phyloP scores from a whole-genome alignment of 2,113 vertebrate genomes.

The Aptenodytes patagonicus region DNA sequence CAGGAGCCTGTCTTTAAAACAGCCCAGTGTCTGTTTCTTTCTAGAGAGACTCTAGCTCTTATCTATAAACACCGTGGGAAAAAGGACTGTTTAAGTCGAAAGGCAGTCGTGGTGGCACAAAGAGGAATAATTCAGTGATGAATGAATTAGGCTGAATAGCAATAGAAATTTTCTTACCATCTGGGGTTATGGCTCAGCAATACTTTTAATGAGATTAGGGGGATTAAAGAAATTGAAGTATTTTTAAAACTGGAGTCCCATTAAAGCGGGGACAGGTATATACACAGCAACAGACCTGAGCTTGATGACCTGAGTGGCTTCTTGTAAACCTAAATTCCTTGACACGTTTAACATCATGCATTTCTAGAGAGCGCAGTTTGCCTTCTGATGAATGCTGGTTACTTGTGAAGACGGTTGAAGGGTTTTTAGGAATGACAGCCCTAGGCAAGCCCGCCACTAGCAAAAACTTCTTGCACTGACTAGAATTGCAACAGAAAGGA shows the following conservation, averaged over 20 bases:
- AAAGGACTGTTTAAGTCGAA: not conserved
- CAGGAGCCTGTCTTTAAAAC: not conserved
- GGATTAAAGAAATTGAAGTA: not conserved
- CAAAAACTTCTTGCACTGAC: not conserved
- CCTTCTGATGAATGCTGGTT: not conserved
- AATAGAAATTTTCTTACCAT: not conserved
- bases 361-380: not conserved
- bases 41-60: not conserved
- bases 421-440: not conserved
- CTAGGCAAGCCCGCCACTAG: not conserved
- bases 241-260: not conserved
- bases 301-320: not conserved
- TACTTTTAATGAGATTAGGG: not conserved
- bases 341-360: not conserved
- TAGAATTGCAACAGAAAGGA: not conserved
- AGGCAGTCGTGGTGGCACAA: not conserved
- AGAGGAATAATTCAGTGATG: not conserved
- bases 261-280: not conserved
- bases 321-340: not conserved
- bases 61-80: fast-evolving
- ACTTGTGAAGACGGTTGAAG: not conserved
- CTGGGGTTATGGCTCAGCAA: not conserved
- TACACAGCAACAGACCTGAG: not conserved
- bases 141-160: not conserved
- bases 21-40: not conserved